Conservation (phyloP, 2,888 invertebrate genomes). For the Luffia ferchaultella region DNA sequence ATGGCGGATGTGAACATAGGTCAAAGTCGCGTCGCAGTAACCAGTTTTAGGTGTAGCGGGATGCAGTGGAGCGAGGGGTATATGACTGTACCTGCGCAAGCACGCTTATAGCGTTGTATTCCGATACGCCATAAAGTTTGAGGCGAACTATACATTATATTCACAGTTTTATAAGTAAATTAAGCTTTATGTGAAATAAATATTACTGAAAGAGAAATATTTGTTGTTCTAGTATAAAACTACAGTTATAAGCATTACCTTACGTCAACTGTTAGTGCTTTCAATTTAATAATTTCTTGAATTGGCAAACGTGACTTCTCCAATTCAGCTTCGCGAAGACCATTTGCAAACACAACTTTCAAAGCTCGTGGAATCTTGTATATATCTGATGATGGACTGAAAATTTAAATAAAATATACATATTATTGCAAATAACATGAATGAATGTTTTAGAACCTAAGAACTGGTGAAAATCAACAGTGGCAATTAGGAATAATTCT, state of each 20-base stretch:
- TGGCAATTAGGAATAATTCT: neutral
- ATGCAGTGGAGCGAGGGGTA: too few relatives aligned
- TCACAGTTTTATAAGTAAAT: neutral
- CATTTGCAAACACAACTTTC: conserved; percentile 29
- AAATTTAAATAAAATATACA: neutral
- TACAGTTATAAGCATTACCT: conserved; percentile 13
- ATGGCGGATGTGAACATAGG: neutral
- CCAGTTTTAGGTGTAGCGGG: too few relatives aligned
- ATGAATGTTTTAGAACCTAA: neutral
- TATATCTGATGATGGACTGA: conserved; percentile 20
- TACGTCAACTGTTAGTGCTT: conserved; percentile 13
- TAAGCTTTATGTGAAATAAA: neutral
- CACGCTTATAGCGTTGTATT: neutral
- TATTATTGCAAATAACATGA: conserved; percentile 10
- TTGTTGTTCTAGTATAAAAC: conserved; percentile 17
- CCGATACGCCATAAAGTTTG: too few relatives aligned
- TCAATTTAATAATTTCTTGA: conserved; percentile 17
- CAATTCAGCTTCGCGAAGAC: conserved; percentile 28
- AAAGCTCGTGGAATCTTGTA: conserved; percentile 30
- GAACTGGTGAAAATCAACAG: neutral
- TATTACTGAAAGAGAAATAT: conserved; percentile 7
- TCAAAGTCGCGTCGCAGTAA: neutral
- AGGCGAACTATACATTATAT: neutral
- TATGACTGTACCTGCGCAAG: neutral
- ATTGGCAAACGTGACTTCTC: conserved; percentile 19